Base-by-base conservation (phyloP, 2,113 vertebrate genomes). In the Thymallus thymallus region DNA sequence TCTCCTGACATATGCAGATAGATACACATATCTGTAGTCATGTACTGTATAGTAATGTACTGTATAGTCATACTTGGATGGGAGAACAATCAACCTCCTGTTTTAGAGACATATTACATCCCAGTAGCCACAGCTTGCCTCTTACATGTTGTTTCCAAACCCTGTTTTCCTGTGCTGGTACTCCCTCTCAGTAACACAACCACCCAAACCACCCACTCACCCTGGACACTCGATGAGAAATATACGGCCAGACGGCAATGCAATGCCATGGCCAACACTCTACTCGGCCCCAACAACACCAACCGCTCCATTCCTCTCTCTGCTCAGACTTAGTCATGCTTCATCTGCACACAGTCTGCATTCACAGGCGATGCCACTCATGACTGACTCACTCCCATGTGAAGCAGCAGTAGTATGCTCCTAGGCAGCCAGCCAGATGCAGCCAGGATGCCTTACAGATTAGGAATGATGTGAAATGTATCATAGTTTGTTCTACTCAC, bases 161-260 rank as follows among this genome's bases (percentile, higher is more conserved):
- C 13, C 14, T 10, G 63, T 71, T 6, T 64, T 60, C 29, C 70
- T 13, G 5, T 23, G 12, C 68, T 4, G 13, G 12, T 51, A 51
- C 48, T 51, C 48, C 48, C 48, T 51, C 30, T 10, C 7, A 26
- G 48, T 5, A 0, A 20, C 6, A 69, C 81, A 68, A 80, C 70
- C 77, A 77, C 76, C 67, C 56, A 48, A 23, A 73, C 45, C n/a
- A n/a, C n/a, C n/a, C n/a, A 61, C 16, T 46, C 74, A 73, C 80
- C 72, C 20, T 76, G 68, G 85, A 71, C 86, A 88, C 81, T 72
- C 69, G 60, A 75, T 60, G 56, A 73, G 66, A 80, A 74, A 78
- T 80, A 72, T 80, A 56, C 22, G 69, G 67, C 75, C 76, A 78
- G 75, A 80, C 61, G 56, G 73, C 61, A 61, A 48, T 46, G 12